Percentiles rank a stretch among this genome's conserved stretches.
Conservation (phyloP, 2,797 vertebrate species). For the Phylloscopus collybita region DNA sequence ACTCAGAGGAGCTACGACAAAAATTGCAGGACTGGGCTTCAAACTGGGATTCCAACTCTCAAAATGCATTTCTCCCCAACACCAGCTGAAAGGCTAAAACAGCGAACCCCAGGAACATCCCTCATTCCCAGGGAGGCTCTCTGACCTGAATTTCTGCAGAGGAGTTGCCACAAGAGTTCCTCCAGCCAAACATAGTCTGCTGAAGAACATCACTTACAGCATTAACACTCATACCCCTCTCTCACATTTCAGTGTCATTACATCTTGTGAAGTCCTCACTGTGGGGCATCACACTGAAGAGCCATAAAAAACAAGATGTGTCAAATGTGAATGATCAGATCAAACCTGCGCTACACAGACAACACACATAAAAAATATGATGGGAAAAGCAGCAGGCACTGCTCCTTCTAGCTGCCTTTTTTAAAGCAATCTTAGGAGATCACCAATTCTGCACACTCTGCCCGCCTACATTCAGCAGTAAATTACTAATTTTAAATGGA, state of each 20-base stretch:
- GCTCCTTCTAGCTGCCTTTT: constrained; percentile 59
- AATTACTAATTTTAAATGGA: constrained; percentile 71
- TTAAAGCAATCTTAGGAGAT: constrained; percentile 49
- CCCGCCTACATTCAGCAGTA: constrained; percentile 21
- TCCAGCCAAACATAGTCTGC: background rate
- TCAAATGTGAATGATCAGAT: constrained; percentile 57
- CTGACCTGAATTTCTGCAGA: constrained; percentile 15
- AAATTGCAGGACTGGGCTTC: background rate
- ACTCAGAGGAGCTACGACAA: background rate
- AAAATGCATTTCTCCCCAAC: background rate
- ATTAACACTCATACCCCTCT: background rate
- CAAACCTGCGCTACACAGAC: constrained; percentile 48
- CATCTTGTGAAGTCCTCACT: constrained; percentile 30
- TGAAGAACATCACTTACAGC: constrained; percentile 24
- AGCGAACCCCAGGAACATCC: background rate
- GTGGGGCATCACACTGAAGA: constrained; percentile 4
- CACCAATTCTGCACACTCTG: constrained; percentile 37
- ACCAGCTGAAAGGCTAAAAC: background rate
- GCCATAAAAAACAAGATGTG: constrained; percentile 39
- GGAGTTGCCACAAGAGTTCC: constrained; percentile 18
- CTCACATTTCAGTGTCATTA: constrained; percentile 45
- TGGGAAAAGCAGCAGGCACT: constrained; percentile 44
- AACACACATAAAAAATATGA: constrained; percentile 43
- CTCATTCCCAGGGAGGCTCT: constrained; percentile 35
- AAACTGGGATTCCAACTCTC: background rate